Evolutionary conservation across 2,888 invertebrate genomes (phyloP).

Genomic region (Ethmia dodecea): DNA sequence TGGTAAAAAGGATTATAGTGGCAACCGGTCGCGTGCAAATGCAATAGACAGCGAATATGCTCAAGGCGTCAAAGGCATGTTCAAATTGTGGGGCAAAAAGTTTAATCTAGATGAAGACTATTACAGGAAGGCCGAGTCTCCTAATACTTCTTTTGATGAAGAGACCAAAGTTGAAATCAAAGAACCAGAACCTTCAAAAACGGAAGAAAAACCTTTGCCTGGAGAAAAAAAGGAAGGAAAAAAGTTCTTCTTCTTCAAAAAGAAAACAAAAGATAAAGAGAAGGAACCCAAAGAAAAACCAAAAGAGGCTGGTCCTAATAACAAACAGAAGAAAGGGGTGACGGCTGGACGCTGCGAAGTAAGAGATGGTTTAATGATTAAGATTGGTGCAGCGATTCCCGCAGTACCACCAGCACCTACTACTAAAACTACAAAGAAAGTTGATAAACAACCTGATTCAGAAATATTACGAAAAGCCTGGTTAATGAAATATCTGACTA

Average conservation of each 20-base stretch:
- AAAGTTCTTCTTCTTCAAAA: conserved; percentile 55
- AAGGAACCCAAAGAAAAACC: no score
- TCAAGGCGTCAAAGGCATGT: conserved; percentile 53
- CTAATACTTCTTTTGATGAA: conserved; percentile 1
- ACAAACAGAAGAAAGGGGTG: conserved; percentile 41
- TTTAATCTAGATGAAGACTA: conserved; percentile 47
- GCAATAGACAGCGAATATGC: conserved; percentile 32
- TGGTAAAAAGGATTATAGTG: conserved; percentile 21
- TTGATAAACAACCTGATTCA: conserved; percentile 21
- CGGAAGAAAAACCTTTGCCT: conserved; percentile 7
- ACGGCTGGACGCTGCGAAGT: conserved; percentile 57
- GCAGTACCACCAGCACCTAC: conserved; percentile 11
- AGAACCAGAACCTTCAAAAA: conserved; percentile 10
- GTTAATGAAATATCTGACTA: conserved; percentile 42
- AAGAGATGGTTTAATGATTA: conserved; percentile 43
- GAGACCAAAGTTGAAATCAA: conserved; percentile 17
- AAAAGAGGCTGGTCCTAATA: no score
- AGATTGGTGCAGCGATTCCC: conserved; percentile 30
- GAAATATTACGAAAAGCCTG: conserved; percentile 40
- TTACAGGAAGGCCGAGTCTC: background rate
- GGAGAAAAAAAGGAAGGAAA: conserved; percentile 34
- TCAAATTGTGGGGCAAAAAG: conserved; percentile 57
- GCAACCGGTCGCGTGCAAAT: conserved; percentile 25
- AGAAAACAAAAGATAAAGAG: conserved; percentile 32
- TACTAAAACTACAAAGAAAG: conserved; percentile 2